phyloP scores from a whole-genome alignment of 2,797 vertebrate species.

The Schizopygopsis malacanthus region DNA sequence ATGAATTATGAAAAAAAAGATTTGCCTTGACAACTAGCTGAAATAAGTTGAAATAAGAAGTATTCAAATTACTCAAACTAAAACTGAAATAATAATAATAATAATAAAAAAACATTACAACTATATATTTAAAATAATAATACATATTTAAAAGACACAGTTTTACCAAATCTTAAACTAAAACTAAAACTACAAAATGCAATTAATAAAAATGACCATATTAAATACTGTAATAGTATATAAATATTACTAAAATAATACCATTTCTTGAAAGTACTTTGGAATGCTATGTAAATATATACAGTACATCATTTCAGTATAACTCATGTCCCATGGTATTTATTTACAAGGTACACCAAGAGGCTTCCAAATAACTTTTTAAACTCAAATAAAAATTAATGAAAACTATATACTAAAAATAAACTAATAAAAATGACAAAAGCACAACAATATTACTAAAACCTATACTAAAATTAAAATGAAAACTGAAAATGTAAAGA shows the following conservation, averaged over 20 bases:
- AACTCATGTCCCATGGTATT: neutral
- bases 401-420: neutral
- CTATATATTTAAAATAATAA: neutral
- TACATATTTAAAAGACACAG: neutral
- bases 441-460: neutral
- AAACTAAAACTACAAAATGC: neutral
- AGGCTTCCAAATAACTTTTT: too few species aligned
- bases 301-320: too few species aligned
- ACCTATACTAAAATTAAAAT: neutral
- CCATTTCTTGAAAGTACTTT: neutral
- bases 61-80: neutral
- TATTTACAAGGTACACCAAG: neutral
- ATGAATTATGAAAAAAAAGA: neutral
- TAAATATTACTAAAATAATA: neutral
- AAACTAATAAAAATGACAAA: neutral
- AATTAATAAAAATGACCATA: neutral
- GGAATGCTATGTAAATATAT: neutral
- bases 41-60: neutral
- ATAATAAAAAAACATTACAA: neutral
- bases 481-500: neutral
- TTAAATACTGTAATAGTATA: neutral
- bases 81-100: neutral
- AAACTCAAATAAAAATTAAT: neutral
- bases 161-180: neutral
- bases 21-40: neutral